Base-by-base conservation (phyloP, 2,888 invertebrate genomes). In the Augochlorella aurata region DNA sequence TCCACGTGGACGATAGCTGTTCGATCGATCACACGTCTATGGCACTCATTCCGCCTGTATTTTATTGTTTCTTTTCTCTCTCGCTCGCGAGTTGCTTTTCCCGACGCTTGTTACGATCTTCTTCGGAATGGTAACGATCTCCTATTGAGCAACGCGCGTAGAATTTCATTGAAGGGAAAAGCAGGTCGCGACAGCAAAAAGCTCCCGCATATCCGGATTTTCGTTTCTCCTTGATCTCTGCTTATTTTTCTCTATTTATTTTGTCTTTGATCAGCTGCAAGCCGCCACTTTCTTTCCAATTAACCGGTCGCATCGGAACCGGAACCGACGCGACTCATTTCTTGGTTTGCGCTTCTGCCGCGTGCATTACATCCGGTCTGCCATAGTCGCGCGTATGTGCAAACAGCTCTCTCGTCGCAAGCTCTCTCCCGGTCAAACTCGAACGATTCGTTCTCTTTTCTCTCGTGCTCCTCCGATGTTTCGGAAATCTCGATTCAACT, bases 401-500 rank as follows among this genome's bases (percentile, higher is more conserved):
- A 38, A 84, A 61, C 58, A 58, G 78, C 87, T 87, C 82, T 82
- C 83, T 81, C 79, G 61, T 79, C 80, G 77, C 83, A 82, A 82
- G 76, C 83, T 88, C 88, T 88, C 88, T 88, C 81, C 81, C 79
- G 54, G 29, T 81, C 74, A 61, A 52, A 61, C 50, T 38, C 66
- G 14, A 38, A 52, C 29, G 49, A 49, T 70, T 74, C 82, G 74
- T 85, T 76, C 80, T 86, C 86, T 83, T 84, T 80, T 84, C 85
- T 86, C 86, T 87, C 88, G 69, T 73, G 58, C 85, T 67, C 65
- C 68, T 86, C 68, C 69, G n/a, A 81, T 45, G 5, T 54, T 45
- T 66, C 45, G 14, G 14, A 70, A 14, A 49, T 65, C 65, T 58
- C 14, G 24, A 12, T 24, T 29, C 61, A 29, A 18, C 61, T 58